phyloP scores from a whole-genome alignment of 2,113 vertebrate species.

The Urocynchramus pylzowi region DNA sequence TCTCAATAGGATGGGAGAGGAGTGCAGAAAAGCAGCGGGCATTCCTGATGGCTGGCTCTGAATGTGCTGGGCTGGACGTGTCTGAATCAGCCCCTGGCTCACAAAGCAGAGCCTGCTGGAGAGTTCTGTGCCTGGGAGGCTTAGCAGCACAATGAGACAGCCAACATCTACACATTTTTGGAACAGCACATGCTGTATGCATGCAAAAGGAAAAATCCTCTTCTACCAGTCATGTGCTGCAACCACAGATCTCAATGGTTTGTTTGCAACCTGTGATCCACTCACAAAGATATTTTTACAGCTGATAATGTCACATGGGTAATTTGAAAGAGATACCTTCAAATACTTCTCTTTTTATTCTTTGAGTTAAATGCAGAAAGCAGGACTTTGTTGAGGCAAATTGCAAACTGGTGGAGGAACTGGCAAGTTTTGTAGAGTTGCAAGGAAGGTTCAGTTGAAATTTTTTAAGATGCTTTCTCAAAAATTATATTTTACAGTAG shows the following conservation, averaged over 20 bases:
- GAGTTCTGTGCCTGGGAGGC: not conserved
- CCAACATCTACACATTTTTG: conserved; percentile 63
- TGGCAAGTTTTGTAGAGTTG: not conserved
- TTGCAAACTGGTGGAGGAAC: not conserved
- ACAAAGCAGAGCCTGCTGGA: not conserved
- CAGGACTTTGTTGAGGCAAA: not conserved
- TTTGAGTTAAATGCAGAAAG: not conserved
- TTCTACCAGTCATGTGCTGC: not conserved
- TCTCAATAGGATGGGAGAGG: conserved; percentile 5
- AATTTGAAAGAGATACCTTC: not conserved
- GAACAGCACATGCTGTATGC: not conserved
- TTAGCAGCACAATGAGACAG: conserved; percentile 59
- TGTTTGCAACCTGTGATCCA: not conserved
- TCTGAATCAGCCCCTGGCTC: not conserved
- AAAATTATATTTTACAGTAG: not conserved
- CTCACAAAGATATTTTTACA: not conserved
- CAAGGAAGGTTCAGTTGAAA: not conserved
- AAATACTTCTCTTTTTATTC: no score
- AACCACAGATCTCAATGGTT: not conserved
- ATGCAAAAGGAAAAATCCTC: conserved; percentile 23
- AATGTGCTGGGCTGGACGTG: conserved; percentile 13
- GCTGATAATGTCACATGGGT: not conserved
- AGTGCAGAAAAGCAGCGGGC: not conserved
- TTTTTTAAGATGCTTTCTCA: not conserved
- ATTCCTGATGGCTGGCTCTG: not conserved